Evolutionary conservation across 2,113 vertebrate genomes (phyloP).

Genomic region (Menura novaehollandiae): DNA sequence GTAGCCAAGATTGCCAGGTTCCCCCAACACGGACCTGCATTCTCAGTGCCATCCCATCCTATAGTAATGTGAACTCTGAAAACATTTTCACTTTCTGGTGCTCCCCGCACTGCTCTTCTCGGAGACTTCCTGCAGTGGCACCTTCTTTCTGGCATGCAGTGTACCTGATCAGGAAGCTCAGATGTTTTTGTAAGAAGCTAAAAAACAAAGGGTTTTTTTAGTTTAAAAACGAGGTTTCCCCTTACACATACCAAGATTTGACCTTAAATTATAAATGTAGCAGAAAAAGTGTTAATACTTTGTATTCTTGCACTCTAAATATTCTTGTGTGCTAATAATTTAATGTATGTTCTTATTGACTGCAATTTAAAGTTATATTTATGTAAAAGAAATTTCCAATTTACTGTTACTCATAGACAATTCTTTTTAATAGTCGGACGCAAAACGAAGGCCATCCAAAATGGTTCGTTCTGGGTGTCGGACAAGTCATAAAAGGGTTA

Average conservation of each 20-base stretch:
- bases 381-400: neutral
- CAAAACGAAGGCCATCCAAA: conserved; percentile 90
- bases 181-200: neutral
- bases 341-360: neutral
- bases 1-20: neutral
- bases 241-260: neutral
- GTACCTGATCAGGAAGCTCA: neutral
- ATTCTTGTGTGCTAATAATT: neutral
- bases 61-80: neutral
- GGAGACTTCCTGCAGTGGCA: neutral
- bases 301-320: neutral
- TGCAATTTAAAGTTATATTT: neutral
- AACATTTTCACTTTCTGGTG: neutral
- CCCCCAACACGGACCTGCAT: rapidly evolving
- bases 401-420: neutral
- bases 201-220: rapidly evolving
- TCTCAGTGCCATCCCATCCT: neutral
- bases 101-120: neutral
- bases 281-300: neutral
- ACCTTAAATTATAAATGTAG: neutral
- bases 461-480: conserved; percentile 95
- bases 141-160: neutral
- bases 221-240: neutral
- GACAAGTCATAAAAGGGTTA: conserved; percentile 94
- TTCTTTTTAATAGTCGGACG: conserved; percentile 76